Conservation (phyloP, 1,140 invertebrate species). For the Steinernema khuongi region DNA sequence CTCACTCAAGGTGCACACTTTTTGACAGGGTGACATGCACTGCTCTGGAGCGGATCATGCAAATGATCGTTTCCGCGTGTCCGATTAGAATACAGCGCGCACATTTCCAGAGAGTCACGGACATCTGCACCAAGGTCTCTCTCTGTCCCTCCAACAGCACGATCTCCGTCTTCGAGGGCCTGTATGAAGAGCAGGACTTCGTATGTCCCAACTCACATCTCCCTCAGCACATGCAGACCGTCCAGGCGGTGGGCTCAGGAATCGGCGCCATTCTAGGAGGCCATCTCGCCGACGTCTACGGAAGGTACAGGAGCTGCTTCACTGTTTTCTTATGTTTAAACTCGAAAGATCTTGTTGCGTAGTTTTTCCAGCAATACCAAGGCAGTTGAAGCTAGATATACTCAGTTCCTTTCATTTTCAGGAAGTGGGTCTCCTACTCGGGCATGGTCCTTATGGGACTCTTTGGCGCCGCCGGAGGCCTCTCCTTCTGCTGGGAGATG, state of each 20-base stretch:
- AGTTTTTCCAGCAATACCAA: too few species aligned
- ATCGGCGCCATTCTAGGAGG: constrained; percentile 44
- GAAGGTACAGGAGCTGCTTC: constrained; percentile 36
- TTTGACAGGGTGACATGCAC: too few species aligned
- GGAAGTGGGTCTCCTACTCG: constrained; percentile 46
- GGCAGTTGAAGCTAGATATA: constrained; percentile 2
- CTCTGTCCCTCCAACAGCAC: constrained; percentile 35
- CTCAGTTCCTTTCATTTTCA: constrained; percentile 33
- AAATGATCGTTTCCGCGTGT: too few species aligned
- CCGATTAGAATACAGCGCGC: background rate
- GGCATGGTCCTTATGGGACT: constrained; percentile 37
- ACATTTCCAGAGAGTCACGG: constrained; percentile 20
- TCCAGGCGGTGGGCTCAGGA: constrained; percentile 47
- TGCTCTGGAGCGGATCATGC: too few species aligned
- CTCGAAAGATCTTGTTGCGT: too few species aligned
- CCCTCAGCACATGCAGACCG: constrained; percentile 45
- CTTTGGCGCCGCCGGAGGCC: constrained; percentile 43
- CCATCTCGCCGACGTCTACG: constrained; percentile 43
- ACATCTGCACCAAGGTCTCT: constrained; percentile 22
- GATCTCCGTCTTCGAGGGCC: constrained; percentile 30
- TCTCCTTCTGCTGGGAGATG: constrained; percentile 34
- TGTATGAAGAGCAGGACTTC: constrained; percentile 41
- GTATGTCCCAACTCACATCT: constrained; percentile 42
- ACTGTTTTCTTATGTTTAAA: too few species aligned
- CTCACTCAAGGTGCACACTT: too few species aligned